Evolutionary conservation across 2,113 vertebrate species (phyloP), one percentile per base, ranked within the genome.

Genomic region (Sebastes fasciatus): DNA sequence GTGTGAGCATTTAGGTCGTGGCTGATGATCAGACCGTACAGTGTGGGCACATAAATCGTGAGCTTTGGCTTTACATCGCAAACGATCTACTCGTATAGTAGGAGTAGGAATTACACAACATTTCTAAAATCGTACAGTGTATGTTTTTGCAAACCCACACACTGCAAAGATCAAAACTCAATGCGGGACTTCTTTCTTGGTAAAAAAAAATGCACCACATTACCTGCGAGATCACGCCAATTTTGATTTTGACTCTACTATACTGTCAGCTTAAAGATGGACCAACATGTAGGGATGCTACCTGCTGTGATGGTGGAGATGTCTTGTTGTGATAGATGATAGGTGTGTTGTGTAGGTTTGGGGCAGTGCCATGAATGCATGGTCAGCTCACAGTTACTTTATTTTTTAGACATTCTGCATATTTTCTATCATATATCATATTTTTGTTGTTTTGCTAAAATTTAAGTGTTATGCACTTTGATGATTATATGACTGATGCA

Each of bases 351-450:
- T 60, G 57, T 52, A 34, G 6, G 46, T 54, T 74, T 79, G 5
- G 26, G 60, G 40, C 26, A 26, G 11, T 57, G 49, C 11, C 40
- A 79, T 21, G n/a, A 71, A 42, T 46, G 72, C 58, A 83, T 67
- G n/a, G 26, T 69, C 42, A 69, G 48, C 19, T 65, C 57, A 61
- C 42, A 61, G 10, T 62, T 65, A 19, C 8, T 16, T 34, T n/a
- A 62, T 45, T 58, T 3, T 52, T 43, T 7, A 67, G 57, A 51
- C 9, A 48, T 40, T 64, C 46, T 23, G 23, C 34, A 71, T 9
- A 17, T 57, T 58, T 55, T 11, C 54, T 40, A 69, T 67, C 4
- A 79, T 34, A 34, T 34, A 7, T 70, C 48, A 4, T 42, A 46
- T 64, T 63, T 6, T 19, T 55, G 13, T 8, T 46, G 21, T 75